Percentiles rank a stretch among this genome's conserved stretches.
Evolutionary conservation across 2,113 vertebrate species (phyloP).

Genomic region (Meleagris gallopavo): DNA sequence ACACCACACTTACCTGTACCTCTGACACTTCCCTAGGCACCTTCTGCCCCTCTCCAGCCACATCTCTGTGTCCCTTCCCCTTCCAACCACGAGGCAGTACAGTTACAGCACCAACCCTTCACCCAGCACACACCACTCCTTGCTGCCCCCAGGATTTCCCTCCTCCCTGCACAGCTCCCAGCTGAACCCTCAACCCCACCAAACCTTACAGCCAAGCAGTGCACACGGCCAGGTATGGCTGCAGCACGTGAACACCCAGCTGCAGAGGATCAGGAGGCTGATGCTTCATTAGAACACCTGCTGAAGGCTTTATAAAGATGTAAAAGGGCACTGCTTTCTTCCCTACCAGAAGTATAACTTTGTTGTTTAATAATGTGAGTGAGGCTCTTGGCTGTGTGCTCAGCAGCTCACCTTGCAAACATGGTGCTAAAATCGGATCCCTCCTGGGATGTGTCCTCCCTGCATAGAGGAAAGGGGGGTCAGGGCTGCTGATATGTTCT

Average conservation of each 20-base stretch:
- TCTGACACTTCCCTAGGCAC: rapidly evolving
- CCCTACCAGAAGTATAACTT: neutral
- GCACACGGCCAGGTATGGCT: rapidly evolving
- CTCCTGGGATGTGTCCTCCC: neutral
- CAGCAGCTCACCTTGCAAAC: neutral
- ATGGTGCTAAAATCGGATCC: neutral
- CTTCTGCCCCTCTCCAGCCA: neutral
- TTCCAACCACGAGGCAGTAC: rapidly evolving
- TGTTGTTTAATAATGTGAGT: neutral
- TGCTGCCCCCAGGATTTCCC: rapidly evolving
- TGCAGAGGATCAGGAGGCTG: neutral
- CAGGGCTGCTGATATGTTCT: neutral
- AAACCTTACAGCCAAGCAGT: neutral
- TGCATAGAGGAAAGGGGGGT: neutral
- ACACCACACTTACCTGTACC: neutral
- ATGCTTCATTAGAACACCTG: neutral
- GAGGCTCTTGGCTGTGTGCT: neutral
- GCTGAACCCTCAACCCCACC: neutral
- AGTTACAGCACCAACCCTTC: rapidly evolving
- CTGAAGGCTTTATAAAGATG: neutral
- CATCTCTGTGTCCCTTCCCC: rapidly evolving
- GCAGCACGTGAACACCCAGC: neutral
- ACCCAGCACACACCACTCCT: rapidly evolving
- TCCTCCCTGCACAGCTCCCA: neutral
- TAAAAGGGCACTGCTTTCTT: neutral